Conservation (phyloP, 2,113 vertebrate genomes). For the Gasterosteus nipponicus region DNA sequence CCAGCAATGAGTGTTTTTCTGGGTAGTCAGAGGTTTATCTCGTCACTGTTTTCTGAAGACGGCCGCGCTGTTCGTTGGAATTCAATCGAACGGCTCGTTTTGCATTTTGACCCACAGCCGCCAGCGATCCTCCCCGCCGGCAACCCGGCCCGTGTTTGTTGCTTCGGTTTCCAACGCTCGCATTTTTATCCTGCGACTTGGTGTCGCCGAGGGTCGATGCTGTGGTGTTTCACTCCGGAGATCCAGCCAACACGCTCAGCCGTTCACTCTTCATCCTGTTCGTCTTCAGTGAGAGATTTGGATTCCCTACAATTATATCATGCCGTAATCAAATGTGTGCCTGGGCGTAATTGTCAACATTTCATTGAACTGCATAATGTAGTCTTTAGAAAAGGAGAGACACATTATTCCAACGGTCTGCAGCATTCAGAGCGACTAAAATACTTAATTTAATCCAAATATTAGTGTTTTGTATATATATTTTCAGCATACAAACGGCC, state of each 20-base stretch:
- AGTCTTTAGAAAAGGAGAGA: neutral
- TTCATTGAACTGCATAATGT: neutral
- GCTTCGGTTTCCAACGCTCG: neutral
- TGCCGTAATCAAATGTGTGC: neutral
- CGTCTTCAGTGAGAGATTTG: neutral
- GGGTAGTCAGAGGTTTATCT: neutral
- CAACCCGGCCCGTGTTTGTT: neutral
- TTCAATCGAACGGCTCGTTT: neutral
- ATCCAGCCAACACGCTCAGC: neutral
- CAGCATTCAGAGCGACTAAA: neutral
- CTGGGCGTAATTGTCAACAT: neutral
- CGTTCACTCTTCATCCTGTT: neutral
- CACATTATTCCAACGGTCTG: neutral
- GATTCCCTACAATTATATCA: neutral
- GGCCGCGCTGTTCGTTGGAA: too few relatives aligned
- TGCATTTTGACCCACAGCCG: slow-evolving; percentile 5
- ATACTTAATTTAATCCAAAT: neutral
- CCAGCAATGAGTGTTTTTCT: neutral
- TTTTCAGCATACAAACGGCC: neutral
- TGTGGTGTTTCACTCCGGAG: slow-evolving; percentile 1
- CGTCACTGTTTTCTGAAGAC: neutral
- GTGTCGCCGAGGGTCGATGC: neutral
- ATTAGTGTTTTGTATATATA: neutral
- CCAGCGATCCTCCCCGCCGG: neutral
- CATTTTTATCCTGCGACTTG: neutral